Base-by-base conservation (phyloP, 1,140 invertebrate species). In the Harpegnathos saltator region DNA sequence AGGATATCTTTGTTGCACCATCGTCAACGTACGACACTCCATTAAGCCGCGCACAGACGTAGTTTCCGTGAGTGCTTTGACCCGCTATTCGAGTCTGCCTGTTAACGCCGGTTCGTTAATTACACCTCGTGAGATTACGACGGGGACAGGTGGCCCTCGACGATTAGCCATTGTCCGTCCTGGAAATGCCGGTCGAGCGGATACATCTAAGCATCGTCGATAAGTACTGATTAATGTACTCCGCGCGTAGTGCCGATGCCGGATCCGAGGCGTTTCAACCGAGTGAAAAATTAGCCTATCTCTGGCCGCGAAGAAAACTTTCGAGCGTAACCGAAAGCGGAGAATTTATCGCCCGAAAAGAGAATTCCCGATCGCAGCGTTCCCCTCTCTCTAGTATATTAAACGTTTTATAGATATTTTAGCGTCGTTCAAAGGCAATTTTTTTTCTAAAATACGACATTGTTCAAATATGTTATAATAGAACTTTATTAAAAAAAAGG, bases 91-190 rank as follows among this genome's bases (percentile, higher is more conserved):
- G 82, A 81, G 73, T 72, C 69, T 61, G 77, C 77, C 54, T 75
- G 75, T 88, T 90, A 90, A 86, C 88, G 82, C 63, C 62, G 82
- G 65, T 89, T 90, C 82, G 90, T 89, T 91, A 91, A 91, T 91
- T 91, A 89, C 84, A 89, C 75, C 87, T 84, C 80, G 83, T 29
- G 84, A 86, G 85, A 91, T 90, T 90, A 90, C 84, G 68, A 84
- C 69, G 82, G 75, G 85, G 89, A 91, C 90, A 91, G 90, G 90
- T 91, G 89, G 87, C 85, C 33, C 38, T 52, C 84, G 56, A 82
- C 84, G 77, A 87, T 85, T 86, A 84, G 80, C 89, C 80, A 89
- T 87, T 90, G 83, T 87, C 84, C 61, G 81, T 87, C 77, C 72
- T 88, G 80, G 84, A 89, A 87, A 90, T 71, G 74, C 68, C 69